Conservation (phyloP, 2,888 invertebrate species). For the Neoitamus cyanurus region DNA sequence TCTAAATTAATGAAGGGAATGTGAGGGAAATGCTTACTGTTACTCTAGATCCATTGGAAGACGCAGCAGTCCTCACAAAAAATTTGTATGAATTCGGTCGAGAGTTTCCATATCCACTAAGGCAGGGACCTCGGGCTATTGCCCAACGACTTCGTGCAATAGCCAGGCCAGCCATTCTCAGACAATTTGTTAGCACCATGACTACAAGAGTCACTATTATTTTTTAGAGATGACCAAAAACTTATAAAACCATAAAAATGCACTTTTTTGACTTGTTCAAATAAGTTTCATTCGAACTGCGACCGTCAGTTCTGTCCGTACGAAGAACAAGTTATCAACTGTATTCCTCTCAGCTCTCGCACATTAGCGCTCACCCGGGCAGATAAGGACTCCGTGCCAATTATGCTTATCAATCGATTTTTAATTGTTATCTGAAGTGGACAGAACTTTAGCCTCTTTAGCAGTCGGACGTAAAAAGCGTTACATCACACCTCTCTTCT, state of each 20-base stretch:
- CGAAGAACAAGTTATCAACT: constrained; percentile 23
- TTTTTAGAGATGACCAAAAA: not conserved
- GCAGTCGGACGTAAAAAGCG: constrained; percentile 48
- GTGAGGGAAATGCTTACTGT: not conserved
- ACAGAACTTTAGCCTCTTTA: constrained; percentile 33
- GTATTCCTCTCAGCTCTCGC: constrained; percentile 16
- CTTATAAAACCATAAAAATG: not conserved
- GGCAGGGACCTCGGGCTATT: constrained; percentile 9
- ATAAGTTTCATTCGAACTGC: not conserved
- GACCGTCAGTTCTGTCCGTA: not conserved
- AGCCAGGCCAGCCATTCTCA: constrained; percentile 41
- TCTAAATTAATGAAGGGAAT: not conserved
- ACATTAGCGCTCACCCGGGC: not conserved
- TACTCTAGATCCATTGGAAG: not conserved
- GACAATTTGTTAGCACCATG: constrained; percentile 43
- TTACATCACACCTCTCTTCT: too few species aligned
- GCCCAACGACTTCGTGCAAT: constrained; percentile 22
- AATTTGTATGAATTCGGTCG: constrained; percentile 2
- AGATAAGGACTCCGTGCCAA: constrained; percentile 40
- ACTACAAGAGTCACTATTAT: constrained; percentile 10
- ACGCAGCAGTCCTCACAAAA: not conserved
- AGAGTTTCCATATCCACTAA: constrained; percentile 4
- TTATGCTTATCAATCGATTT: constrained; percentile 44
- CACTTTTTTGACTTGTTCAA: not conserved
- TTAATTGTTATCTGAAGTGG: constrained; percentile 26